phyloP scores from a whole-genome alignment of 2,888 invertebrate species.

The Heliconius aoede region DNA sequence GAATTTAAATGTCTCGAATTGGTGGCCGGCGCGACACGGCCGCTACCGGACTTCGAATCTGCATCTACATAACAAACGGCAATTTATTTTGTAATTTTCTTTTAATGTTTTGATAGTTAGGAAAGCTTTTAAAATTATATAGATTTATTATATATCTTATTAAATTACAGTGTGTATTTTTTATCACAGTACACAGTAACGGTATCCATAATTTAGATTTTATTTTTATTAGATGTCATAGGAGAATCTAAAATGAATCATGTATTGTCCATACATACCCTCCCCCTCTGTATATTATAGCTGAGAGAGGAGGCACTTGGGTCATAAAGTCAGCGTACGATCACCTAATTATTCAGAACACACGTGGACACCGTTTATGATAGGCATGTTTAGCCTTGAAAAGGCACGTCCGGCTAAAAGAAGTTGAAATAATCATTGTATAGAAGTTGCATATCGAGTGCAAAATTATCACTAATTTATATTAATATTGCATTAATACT shows the following conservation, averaged over 20 bases:
- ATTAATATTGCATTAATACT: no score
- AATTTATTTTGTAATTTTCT: slow-evolving; percentile 57
- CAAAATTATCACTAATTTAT: no score
- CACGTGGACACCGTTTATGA: slow-evolving; percentile 77
- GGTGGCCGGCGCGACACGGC: slow-evolving; percentile 65
- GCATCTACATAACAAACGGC: slow-evolving; percentile 59
- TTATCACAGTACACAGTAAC: slow-evolving; percentile 1
- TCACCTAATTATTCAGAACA: slow-evolving; percentile 76
- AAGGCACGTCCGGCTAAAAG: slow-evolving; percentile 65
- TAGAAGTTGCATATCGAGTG: not conserved
- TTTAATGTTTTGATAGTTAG: slow-evolving; percentile 46
- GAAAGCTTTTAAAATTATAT: slow-evolving; percentile 46
- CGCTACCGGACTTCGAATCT: slow-evolving; percentile 78
- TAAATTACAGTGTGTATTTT: slow-evolving; percentile 1
- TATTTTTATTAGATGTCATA: slow-evolving; percentile 8
- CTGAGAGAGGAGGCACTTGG: not conserved
- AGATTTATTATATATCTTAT: slow-evolving; percentile 30
- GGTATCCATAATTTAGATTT: not conserved
- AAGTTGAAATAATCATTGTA: not conserved
- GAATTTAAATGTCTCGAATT: slow-evolving; percentile 74
- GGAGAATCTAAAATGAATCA: not conserved
- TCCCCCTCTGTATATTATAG: not conserved
- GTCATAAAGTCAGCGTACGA: slow-evolving; percentile 18
- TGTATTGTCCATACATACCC: not conserved
- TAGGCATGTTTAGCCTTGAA: slow-evolving; percentile 70